These are phyloP conservation scores for Cremastinae sp. DNA, from an alignment of 2,888 invertebrate genomes.

Conservation along the genomic window DNA sequence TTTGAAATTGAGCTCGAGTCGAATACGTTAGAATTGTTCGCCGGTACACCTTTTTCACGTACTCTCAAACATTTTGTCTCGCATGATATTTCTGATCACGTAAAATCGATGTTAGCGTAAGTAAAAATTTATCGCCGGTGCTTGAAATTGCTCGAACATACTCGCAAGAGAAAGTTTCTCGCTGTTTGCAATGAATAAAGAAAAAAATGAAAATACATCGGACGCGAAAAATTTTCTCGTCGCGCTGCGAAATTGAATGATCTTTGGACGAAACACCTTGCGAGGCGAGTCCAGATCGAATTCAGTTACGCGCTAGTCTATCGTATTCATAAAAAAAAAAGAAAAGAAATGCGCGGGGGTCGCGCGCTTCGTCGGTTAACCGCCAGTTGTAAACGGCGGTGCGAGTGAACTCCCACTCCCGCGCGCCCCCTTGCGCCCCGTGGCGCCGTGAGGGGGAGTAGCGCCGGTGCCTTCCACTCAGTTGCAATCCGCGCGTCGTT, in stretches of 20 bases:
- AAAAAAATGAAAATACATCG: no score
- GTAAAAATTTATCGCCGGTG: no score
- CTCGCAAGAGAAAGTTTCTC: no score
- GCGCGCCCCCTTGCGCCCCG: slow-evolving; percentile 9
- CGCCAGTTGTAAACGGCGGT: slow-evolving; percentile 37
- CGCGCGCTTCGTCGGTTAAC: slow-evolving; percentile 30
- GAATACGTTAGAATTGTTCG: no score
- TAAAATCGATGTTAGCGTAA: no score
- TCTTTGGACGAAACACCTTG: no score
- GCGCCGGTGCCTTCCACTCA: slow-evolving; percentile 62
- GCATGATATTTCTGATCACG: no score
- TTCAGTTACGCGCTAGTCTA: not conserved
- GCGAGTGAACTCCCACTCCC: slow-evolving; percentile 12
- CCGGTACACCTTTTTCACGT: not conserved
- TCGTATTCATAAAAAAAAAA: not conserved
- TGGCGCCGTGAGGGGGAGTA: slow-evolving; percentile 28
- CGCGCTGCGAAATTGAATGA: no score
- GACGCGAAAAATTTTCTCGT: no score
- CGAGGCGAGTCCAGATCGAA: not conserved
- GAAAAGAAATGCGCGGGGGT: slow-evolving; percentile 7
- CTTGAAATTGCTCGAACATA: no score
- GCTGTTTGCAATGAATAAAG: no score
- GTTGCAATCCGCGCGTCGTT: slow-evolving; percentile 74
- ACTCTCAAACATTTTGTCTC: not conserved
- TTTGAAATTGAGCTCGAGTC: no score